A percentile compares a stretch with the other conserved stretches of the same genome.
Evolutionary conservation across 1,140 invertebrate genomes (phyloP).

Genomic region (Sogatella furcifera): DNA sequence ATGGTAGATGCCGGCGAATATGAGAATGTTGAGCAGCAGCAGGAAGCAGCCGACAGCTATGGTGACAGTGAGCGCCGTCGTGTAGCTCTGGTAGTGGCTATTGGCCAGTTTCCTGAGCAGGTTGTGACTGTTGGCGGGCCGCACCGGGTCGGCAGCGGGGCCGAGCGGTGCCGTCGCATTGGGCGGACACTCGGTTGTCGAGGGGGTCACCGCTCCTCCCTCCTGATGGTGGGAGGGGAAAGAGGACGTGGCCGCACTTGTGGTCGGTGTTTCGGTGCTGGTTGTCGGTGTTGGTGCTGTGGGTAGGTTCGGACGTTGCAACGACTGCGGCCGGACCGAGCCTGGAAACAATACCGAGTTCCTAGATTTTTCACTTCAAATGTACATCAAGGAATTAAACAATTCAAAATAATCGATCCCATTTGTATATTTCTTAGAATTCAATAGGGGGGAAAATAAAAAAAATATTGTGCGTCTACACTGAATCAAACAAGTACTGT

Average conservation of each 20-base stretch:
- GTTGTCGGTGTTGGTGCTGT: conserved; percentile 35
- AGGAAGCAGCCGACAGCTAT: conserved; percentile 84
- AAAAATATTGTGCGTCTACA: too few relatives aligned
- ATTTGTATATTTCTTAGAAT: too few relatives aligned
- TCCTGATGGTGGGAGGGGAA: conserved; percentile 27
- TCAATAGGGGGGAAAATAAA: too few relatives aligned
- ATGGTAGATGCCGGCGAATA: conserved; percentile 90
- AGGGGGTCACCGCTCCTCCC: conserved; percentile 29
- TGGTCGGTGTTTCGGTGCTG: conserved; percentile 30
- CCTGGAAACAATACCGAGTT: conserved; percentile 34
- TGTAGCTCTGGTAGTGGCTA: conserved; percentile 75
- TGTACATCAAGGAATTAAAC: too few relatives aligned
- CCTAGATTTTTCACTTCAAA: too few relatives aligned
- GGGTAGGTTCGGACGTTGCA: conserved; percentile 43
- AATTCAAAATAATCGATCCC: too few relatives aligned
- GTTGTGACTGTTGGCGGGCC: conserved; percentile 45
- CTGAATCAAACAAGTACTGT: too few relatives aligned
- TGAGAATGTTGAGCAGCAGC: conserved; percentile 81
- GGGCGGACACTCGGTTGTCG: conserved; percentile 54
- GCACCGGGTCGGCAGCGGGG: conserved; percentile 11
- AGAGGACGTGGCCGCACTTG: conserved; percentile 31
- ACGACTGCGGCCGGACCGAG: conserved; percentile 53
- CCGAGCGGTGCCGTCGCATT: conserved; percentile 38
- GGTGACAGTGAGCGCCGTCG: conserved; percentile 81
- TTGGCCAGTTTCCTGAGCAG: conserved; percentile 59